Percentiles rank a stretch among this genome's conserved stretches.
Evolutionary conservation across 2,888 invertebrate genomes (phyloP).

Genomic region (Drosophila colorata): DNA sequence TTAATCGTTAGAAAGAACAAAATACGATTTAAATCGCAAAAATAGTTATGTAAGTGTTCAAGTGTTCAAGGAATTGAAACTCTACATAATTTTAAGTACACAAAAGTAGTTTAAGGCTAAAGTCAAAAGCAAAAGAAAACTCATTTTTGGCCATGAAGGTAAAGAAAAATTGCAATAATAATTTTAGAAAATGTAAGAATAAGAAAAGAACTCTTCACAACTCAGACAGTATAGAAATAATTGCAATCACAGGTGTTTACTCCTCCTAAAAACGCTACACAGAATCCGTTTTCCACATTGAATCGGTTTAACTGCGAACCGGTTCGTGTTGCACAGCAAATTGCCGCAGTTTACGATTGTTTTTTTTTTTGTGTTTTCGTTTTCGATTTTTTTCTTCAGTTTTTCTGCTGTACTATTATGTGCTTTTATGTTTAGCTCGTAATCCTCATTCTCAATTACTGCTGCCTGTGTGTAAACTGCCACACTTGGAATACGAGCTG

Average conservation of each 20-base stretch:
- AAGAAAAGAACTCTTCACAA: neutral
- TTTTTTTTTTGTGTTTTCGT: conserved; percentile 3
- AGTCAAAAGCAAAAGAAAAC: too few species aligned
- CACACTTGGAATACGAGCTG: conserved; percentile 38
- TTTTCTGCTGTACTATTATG: conserved; percentile 37
- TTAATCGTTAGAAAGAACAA: too few species aligned
- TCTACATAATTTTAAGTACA: neutral
- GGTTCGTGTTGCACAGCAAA: conserved; percentile 33
- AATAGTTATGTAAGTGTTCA: too few species aligned
- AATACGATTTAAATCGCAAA: too few species aligned
- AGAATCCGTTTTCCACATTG: neutral
- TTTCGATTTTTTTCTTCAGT: conserved; percentile 2
- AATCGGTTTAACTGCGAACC: conserved; percentile 23
- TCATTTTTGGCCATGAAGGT: too few species aligned
- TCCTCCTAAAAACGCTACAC: neutral
- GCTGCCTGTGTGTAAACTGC: conserved; percentile 41
- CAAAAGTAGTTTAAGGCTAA: neutral
- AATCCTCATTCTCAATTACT: conserved; percentile 59
- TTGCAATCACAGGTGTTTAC: neutral
- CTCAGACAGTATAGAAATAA: neutral
- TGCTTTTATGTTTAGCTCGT: conserved; percentile 63
- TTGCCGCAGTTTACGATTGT: conserved; percentile 31
- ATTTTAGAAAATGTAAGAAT: neutral
- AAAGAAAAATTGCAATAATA: neutral
- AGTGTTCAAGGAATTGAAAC: neutral